Evolutionary conservation across 2,113 vertebrate genomes (phyloP).

Genomic region (Calypte anna): DNA sequence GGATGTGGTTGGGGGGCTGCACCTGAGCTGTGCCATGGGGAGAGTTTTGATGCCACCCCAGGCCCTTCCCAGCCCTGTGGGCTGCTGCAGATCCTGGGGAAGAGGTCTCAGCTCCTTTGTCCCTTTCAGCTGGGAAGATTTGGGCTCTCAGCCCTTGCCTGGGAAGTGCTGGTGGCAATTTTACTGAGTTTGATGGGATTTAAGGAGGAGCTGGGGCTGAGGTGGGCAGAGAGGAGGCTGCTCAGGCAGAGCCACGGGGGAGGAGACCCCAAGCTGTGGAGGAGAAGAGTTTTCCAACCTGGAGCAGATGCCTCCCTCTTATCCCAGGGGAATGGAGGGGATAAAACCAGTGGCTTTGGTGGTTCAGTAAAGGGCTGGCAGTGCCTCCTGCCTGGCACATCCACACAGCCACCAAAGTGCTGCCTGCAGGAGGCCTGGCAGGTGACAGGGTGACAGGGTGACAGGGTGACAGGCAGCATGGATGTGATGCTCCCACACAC

Average conservation of each 20-base stretch:
- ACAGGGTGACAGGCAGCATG: background rate
- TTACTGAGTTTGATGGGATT: background rate
- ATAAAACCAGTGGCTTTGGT: accelerated
- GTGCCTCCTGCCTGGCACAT: background rate
- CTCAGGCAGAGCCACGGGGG: background rate
- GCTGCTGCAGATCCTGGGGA: background rate
- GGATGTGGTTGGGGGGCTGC: no score
- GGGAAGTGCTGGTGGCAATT: background rate
- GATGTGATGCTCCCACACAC: background rate
- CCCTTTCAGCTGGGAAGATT: accelerated
- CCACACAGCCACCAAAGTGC: accelerated
- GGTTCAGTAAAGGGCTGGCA: accelerated
- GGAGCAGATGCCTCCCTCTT: accelerated
- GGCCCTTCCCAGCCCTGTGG: background rate
- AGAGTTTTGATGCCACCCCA: accelerated
- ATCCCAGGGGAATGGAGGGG: accelerated
- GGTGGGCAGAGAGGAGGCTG: accelerated
- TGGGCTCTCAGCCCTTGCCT: accelerated
- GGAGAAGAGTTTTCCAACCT: accelerated
- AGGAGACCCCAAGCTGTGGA: accelerated
- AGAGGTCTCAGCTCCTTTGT: background rate
- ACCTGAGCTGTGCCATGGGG: no score
- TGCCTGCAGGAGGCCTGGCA: background rate
- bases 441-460: no score
- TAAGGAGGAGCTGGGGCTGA: accelerated